These are phyloP conservation scores for Montipora sp. DNA, from an alignment of 64 coral and sea anemone genomes.

Conservation along the genomic window DNA sequence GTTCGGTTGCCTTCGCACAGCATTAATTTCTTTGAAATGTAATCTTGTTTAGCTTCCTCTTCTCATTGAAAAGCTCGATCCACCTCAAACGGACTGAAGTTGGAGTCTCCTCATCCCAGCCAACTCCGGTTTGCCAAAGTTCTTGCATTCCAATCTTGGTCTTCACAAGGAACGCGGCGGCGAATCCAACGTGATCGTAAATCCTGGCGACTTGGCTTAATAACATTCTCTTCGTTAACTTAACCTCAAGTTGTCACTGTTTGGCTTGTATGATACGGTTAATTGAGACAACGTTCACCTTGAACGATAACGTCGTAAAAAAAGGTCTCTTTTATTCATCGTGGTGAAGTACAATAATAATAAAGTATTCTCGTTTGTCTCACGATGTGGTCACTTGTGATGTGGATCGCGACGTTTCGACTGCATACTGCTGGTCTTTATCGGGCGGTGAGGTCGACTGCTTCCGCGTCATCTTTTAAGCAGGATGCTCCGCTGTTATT, in stretches of 20 bases:
- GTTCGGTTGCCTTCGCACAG: not conserved
- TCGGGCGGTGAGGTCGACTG: too few relatives aligned
- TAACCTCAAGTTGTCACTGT: not conserved
- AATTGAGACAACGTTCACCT: constrained; percentile 1
- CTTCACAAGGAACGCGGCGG: constrained; percentile 22
- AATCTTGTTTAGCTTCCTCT: constrained; percentile 20
- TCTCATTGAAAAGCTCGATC: constrained; percentile 3
- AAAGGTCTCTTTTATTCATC: too few relatives aligned
- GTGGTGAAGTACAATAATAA: too few relatives aligned
- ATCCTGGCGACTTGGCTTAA: constrained; percentile 28
- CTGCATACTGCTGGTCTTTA: too few relatives aligned
- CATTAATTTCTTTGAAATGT: constrained; percentile 11
- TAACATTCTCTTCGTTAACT: constrained; percentile 55
- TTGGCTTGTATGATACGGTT: not conserved
- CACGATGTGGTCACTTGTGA: too few relatives aligned
- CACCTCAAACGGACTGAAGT: not conserved
- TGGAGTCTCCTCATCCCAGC: constrained; percentile 30
- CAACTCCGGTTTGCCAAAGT: constrained; percentile 39
- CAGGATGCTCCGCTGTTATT: too few relatives aligned
- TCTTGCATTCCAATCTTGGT: constrained; percentile 55
- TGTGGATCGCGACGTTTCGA: too few relatives aligned
- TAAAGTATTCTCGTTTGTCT: too few relatives aligned
- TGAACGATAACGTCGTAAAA: not conserved
- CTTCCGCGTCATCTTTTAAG: too few relatives aligned
- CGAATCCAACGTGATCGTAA: constrained; percentile 47